A percentile compares a stretch with the other conserved stretches of the same genome.
phyloP scores from a whole-genome alignment of 2,888 invertebrate species.

The Galerucella nymphaeae region DNA sequence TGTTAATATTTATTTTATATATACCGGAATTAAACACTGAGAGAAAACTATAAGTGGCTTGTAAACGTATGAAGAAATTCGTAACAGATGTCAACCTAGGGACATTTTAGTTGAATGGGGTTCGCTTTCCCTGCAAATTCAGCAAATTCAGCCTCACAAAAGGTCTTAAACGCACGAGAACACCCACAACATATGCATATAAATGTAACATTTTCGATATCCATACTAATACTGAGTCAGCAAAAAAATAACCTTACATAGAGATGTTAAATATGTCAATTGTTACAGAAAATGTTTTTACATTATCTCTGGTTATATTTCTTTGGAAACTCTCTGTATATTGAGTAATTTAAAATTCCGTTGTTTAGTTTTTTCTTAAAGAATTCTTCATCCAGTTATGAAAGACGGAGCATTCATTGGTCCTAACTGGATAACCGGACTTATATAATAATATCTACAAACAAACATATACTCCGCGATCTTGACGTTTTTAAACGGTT shows the following conservation, averaged over 20 bases:
- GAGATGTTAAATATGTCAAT: no score
- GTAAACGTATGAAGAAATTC: slow-evolving; percentile 41
- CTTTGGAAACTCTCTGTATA: no score
- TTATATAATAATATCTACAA: not conserved
- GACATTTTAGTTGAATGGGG: slow-evolving; percentile 53
- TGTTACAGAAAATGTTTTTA: no score
- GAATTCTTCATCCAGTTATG: not conserved
- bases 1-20: not conserved
- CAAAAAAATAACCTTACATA: not conserved
- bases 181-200: slow-evolving; percentile 57
- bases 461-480: not conserved
- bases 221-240: slow-evolving; percentile 15
- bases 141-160: slow-evolving; percentile 55
- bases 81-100: slow-evolving; percentile 57
- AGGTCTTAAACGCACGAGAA: slow-evolving; percentile 52
- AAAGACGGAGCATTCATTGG: not conserved
- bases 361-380: no score
- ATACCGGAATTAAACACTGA: slow-evolving; percentile 2
- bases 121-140: slow-evolving; percentile 53
- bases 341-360: no score
- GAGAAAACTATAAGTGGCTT: slow-evolving; percentile 29
- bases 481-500: not conserved
- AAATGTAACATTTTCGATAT: slow-evolving; percentile 50
- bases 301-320: no score
- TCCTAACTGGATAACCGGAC: not conserved